These are phyloP conservation scores for Gorsachius magnificus DNA, from an alignment of 2,797 vertebrate species.

Conservation along the genomic window DNA sequence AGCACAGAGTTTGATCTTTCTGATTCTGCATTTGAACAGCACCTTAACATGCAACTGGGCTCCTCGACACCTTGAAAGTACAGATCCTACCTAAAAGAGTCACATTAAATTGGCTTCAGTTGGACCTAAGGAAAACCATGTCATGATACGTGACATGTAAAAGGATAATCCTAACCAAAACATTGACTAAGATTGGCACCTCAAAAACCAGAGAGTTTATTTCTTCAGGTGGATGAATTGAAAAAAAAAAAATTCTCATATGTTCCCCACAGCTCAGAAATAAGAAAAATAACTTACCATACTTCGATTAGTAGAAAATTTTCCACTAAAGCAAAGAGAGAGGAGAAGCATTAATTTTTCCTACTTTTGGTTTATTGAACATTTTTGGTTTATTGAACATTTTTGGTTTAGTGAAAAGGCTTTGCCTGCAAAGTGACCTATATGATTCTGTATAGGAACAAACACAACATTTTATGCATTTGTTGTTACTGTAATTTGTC, in stretches of 20 bases:
- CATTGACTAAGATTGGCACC: neutral
- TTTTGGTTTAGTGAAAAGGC: neutral
- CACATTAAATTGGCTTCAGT: neutral
- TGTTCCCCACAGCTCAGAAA: neutral
- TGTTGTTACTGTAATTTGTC: neutral
- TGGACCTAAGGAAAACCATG: neutral
- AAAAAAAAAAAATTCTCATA: neutral
- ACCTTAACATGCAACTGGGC: neutral
- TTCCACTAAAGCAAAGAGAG: neutral
- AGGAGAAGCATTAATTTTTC: neutral
- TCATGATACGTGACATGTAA: neutral
- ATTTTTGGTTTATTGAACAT: neutral
- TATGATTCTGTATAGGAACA: neutral
- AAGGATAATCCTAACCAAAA: neutral
- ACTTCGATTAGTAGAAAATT: neutral
- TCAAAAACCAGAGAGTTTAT: neutral
- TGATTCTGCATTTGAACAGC: neutral
- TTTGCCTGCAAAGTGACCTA: neutral
- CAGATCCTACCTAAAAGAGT: neutral
- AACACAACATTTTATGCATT: neutral
- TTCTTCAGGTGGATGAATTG: neutral
- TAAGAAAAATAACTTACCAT: neutral
- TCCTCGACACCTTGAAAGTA: neutral
- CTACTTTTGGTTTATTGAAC: neutral
- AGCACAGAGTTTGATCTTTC: neutral